Percentiles rank a stretch among this genome's conserved stretches.
These are phyloP conservation scores for Acrobasis repandana DNA, from an alignment of 2,888 invertebrate species.

Conservation along the genomic window DNA sequence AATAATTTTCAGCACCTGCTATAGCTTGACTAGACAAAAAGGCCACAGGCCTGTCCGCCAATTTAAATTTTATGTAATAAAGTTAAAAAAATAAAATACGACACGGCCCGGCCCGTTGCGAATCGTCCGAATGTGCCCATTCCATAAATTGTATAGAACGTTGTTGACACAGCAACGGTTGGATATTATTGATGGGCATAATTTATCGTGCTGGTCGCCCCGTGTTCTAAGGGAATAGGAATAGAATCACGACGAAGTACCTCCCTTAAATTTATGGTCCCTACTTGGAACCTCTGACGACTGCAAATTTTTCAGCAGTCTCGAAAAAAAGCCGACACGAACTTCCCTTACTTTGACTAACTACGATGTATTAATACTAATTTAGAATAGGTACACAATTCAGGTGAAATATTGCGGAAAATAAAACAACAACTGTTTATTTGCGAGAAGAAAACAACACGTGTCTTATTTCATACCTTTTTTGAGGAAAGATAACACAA, in stretches of 20 bases:
- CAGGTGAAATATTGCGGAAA: neutral
- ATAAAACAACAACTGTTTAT: neutral
- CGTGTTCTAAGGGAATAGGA: conserved; percentile 67
- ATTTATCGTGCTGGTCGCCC: conserved; percentile 68
- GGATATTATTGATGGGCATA: conserved; percentile 76
- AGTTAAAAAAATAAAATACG: too few relatives aligned
- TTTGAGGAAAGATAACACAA: too few relatives aligned
- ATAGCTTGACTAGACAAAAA: too few relatives aligned
- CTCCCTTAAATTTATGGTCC: conserved; percentile 72
- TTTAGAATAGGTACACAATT: neutral
- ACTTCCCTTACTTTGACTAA: conserved; percentile 40
- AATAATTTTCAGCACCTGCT: too few relatives aligned
- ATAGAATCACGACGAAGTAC: conserved; percentile 67
- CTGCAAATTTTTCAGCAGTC: conserved; percentile 69
- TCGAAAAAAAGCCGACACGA: conserved; percentile 48
- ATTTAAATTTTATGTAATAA: too few relatives aligned
- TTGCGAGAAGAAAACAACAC: neutral
- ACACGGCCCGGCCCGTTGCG: too few relatives aligned
- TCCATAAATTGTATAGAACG: conserved; percentile 46
- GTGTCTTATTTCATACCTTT: neutral
- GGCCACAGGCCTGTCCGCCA: too few relatives aligned
- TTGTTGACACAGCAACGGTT: conserved; percentile 71
- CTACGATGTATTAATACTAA: conserved; percentile 28
- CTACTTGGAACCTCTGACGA: conserved; percentile 63
- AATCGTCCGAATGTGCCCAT: too few relatives aligned